Base-by-base conservation (phyloP, 1,140 invertebrate genomes). In the Dendrolimus punctatus region DNA sequence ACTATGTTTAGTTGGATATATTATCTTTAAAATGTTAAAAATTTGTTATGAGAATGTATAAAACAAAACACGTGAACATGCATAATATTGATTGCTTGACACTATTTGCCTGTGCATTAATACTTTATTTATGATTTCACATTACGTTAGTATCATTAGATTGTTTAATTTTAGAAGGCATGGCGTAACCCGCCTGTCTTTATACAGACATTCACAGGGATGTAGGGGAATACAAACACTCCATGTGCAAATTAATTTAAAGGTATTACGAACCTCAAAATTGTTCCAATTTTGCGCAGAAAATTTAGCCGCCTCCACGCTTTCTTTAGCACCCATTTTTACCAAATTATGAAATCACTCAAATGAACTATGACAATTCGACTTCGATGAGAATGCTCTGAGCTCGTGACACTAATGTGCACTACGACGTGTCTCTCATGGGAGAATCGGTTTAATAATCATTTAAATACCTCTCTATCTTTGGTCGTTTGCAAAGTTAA, bases 201-300 rank as follows among this genome's bases (percentile, higher is more conserved):
- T 37, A 49, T 71, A 66, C 60, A 78, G 69, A 80, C 80, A 80
- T 75, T 74, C 72, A 82, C 76, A 71, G 68, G 66, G 66, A 69
- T 68, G 72, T 66, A 77, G 66, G 76, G 83, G 78, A 71, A 60
- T 73, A 82, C 79, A 86, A 81, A 82, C 80, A 86, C 80, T 84
- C 76, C 80, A 83, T 73, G 80, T 82, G 81, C 81, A 80, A 77
- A 87, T 82, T 73, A 84, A 73, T 76, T 73, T 68, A 73, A 85
- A 77, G 72, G 69, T 77, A 72, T 64, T 88, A 89, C 90, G 87
- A 90, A 92, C 91, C 91, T 92, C 91, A 72, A 92, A 85, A 88
- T 91, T 91, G 85, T 90, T 91, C 91, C 91, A 92, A 88, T 91
- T 91, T 89, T 92, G 90, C 83, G 91, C 88, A 87, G 91, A 91